Evolutionary conservation across 2,797 vertebrate species (phyloP), one percentile per base, ranked within the genome.

Genomic region (Esox masquinongy): DNA sequence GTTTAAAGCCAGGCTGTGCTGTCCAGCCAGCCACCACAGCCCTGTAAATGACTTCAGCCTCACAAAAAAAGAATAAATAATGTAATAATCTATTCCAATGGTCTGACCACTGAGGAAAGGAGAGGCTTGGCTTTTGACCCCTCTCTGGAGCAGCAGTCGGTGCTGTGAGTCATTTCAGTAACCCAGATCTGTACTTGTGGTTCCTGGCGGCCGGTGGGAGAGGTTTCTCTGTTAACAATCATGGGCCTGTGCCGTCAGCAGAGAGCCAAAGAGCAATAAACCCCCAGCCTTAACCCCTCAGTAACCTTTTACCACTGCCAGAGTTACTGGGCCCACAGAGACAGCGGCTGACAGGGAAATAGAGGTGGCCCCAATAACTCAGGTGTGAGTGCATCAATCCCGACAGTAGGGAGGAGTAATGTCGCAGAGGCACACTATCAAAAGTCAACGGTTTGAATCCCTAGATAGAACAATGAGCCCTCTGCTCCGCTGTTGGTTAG

Each of bases 1-100:
- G 86, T 88, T 80, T 89, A 86, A 80, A 81, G 80, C 86, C 82
- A 80, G 86, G 66, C 72, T 34, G 39, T 26, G 70, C 53, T 19
- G 31, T 50, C 75, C 43, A 53, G 43, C 80, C 77, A 78, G 85
- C 78, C 66, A 72, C 83, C 75, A 78, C 83, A 84, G 82, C 78
- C 82, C 86, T 87, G 86, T 73, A 89, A 92, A 93, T 90, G 91
- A 88, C 86, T 92, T 77, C 70, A 86, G 81, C 63, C 83, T 87
- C 85, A 75, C 79, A 82, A 72, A 73, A 73, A 86, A 74, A 81
- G 19, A 36, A 75, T 19, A 74, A 74, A 72, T 63, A 74, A 77
- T 75, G 78, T 73, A 88, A 85, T 84, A 80, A 88, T 80, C 84
- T 80, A 85, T 86, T 88, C 82, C 80, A 87, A 79, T 59, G 53